Conservation (phyloP, 2,113 vertebrate species). For the Dasyprocta punctata region DNA sequence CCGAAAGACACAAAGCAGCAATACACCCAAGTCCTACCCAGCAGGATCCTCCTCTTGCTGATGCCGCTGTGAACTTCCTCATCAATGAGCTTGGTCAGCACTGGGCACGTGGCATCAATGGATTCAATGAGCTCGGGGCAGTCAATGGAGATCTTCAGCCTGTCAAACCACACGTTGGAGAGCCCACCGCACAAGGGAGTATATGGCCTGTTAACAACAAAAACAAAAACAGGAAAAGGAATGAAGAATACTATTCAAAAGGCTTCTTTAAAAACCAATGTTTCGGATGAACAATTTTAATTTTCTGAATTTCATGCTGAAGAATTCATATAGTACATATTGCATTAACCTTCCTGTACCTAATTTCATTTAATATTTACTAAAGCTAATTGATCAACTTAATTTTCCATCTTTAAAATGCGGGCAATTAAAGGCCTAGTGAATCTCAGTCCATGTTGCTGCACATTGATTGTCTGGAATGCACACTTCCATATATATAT, state of each 20-base stretch:
- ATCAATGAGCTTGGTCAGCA: slow-evolving; percentile 88
- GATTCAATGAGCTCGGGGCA: slow-evolving; percentile 93
- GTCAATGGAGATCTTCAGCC: slow-evolving; percentile 91
- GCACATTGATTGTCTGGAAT: not conserved
- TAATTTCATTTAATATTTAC: not conserved
- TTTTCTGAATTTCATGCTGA: not conserved
- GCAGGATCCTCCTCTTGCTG: slow-evolving; percentile 89
- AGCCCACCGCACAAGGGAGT: slow-evolving; percentile 90
- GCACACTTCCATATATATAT: not conserved
- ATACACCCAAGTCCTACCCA: slow-evolving; percentile 87
- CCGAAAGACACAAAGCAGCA: not conserved
- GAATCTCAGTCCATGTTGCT: not conserved
- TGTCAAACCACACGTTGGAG: slow-evolving; percentile 95
- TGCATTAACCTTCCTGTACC: not conserved
- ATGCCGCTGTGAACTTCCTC: slow-evolving; percentile 90
- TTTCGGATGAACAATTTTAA: slow-evolving; percentile 15
- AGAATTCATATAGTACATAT: not conserved
- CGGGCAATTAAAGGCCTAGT: not conserved
- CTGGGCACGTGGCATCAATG: slow-evolving; percentile 88
- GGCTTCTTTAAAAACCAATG: not conserved
- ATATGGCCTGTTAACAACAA: slow-evolving; percentile 88
- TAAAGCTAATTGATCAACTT: not conserved
- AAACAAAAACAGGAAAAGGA: not conserved
- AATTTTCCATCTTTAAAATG: not conserved
- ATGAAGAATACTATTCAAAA: not conserved